Percentiles rank a stretch among this genome's conserved stretches.
Conservation (phyloP, 2,888 invertebrate genomes). For the Macrophya annulata region DNA sequence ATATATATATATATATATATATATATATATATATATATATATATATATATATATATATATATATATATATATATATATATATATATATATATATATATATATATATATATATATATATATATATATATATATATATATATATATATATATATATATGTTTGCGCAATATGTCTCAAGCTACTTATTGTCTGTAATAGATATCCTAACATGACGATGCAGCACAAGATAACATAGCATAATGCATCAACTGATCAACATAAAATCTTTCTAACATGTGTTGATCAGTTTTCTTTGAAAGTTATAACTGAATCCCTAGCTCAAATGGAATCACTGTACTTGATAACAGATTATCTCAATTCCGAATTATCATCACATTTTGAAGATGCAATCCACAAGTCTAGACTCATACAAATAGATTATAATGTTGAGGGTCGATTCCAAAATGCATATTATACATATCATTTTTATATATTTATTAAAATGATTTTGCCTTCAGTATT, state of each 20-base stretch:
- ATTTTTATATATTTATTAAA: not conserved
- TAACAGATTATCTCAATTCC: not conserved
- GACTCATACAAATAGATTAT: not conserved
- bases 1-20: no score
- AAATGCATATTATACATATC: not conserved
- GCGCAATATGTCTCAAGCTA: not conserved
- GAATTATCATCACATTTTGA: not conserved
- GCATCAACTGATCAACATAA: not conserved
- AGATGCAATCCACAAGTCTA: not conserved
- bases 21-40: no score
- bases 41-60: no score
- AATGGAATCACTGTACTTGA: not conserved
- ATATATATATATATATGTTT: no score
- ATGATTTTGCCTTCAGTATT: not conserved
- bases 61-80: no score
- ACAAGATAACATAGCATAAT: not conserved
- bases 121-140: no score
- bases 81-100: no score
- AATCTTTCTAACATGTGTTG: not conserved
- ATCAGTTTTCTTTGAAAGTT: no score
- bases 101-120: no score
- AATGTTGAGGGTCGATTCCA: not conserved
- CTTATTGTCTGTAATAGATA: slow-evolving; percentile 17
- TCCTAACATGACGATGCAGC: not conserved
- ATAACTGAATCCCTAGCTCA: no score